Percentiles rank a stretch among this genome's conserved stretches.
These are phyloP conservation scores for Tupaia tana DNA, from an alignment of 2,113 vertebrate genomes.

Conservation along the genomic window DNA sequence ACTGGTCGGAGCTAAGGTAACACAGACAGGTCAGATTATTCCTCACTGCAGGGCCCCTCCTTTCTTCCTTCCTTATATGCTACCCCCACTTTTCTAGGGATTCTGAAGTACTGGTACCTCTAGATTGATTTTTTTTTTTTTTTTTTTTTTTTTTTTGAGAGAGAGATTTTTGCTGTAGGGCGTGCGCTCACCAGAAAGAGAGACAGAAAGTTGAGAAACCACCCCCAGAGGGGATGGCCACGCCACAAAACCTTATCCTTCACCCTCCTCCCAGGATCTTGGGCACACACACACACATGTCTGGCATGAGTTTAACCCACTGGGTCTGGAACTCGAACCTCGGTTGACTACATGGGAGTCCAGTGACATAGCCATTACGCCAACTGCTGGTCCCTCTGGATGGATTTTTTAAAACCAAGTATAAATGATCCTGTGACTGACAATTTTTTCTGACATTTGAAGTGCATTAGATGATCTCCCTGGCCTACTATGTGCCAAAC, in stretches of 20 bases:
- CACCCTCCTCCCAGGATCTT: no score
- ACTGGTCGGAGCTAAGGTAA: background rate
- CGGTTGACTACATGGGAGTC: no score
- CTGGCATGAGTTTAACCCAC: no score
- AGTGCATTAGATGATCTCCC: background rate
- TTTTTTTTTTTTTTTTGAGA: no score
- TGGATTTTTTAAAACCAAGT: slow-evolving; percentile 33
- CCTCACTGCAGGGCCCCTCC: background rate
- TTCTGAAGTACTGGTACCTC: background rate
- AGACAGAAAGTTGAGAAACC: no score
- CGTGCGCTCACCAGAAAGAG: no score
- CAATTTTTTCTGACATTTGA: slow-evolving; percentile 15
- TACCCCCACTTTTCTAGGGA: background rate
- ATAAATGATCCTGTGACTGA: slow-evolving; percentile 31
- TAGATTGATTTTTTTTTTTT: slow-evolving; percentile 32
- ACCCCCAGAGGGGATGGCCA: no score
- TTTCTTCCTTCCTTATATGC: background rate
- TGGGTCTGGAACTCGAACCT: no score
- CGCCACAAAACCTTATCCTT: no score
- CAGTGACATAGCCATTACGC: no score
- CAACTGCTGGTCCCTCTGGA: background rate
- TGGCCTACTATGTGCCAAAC: background rate
- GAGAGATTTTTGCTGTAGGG: no score
- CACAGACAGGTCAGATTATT: background rate
- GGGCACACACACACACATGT: no score